Conservation (phyloP, 2,888 invertebrate genomes). For the Agrochola lychnidis region DNA sequence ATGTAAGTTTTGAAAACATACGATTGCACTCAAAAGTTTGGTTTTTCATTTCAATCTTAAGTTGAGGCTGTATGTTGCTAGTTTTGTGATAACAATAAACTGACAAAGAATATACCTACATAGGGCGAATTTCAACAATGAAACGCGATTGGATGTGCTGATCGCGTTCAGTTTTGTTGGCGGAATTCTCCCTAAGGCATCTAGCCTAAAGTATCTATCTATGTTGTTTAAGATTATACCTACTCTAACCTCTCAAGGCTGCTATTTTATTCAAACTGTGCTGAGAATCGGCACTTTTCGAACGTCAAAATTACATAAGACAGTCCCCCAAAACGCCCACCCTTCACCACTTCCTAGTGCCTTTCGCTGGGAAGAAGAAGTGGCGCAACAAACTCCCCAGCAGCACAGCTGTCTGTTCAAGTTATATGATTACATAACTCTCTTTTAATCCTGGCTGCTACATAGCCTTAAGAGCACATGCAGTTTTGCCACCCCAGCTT, state of each 20-base stretch:
- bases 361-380: too few species aligned
- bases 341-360: too few species aligned
- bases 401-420: too few species aligned
- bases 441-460: neutral
- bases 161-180: neutral
- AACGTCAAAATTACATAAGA: too few species aligned
- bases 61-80: neutral
- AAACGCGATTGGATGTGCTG: neutral
- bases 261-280: too few species aligned
- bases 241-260: neutral
- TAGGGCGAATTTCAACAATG: neutral
- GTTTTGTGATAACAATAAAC: neutral
- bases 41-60: neutral
- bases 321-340: too few species aligned
- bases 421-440: neutral
- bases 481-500: neutral
- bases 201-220: neutral
- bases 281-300: too few species aligned
- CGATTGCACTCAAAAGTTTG: neutral
- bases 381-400: too few species aligned
- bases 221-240: neutral
- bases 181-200: too few species aligned
- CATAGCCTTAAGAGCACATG: neutral
- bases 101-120: neutral
- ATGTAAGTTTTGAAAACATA: slow-evolving; percentile 78